Evolutionary conservation across 2,797 vertebrate species (phyloP).

Genomic region (Oreonectes daqikongensis): DNA sequence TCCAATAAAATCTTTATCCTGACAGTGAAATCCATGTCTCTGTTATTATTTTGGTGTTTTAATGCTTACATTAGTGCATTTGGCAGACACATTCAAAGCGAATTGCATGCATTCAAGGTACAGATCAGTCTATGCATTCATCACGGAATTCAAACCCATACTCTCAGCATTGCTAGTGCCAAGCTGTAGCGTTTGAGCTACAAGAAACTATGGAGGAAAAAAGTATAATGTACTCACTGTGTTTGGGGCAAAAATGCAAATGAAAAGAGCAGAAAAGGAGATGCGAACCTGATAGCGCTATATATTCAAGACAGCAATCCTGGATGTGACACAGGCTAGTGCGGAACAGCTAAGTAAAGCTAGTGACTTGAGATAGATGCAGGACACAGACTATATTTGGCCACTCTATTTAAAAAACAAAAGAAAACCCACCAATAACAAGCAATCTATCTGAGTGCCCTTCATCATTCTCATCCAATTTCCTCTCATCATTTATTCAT

Average conservation of each 20-base stretch:
- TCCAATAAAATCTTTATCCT: background rate
- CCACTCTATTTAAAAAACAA: constrained; percentile 4
- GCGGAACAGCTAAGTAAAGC: background rate
- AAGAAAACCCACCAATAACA: constrained; percentile 26
- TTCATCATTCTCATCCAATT: constrained; percentile 66
- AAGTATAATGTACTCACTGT: background rate
- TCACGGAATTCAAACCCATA: background rate
- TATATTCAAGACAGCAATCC: background rate
- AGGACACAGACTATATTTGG: background rate
- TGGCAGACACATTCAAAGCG: background rate
- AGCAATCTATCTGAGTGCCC: constrained; percentile 40
- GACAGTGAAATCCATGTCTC: background rate
- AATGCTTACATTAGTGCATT: background rate
- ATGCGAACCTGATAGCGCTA: background rate
- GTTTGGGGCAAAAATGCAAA: background rate
- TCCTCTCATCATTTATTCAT: constrained; percentile 77
- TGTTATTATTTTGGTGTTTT: background rate
- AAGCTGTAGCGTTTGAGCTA: background rate
- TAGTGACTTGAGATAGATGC: background rate
- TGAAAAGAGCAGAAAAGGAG: background rate
- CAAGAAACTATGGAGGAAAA: no score
- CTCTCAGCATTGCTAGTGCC: background rate
- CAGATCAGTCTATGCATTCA: background rate
- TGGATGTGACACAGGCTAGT: background rate
- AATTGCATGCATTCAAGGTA: background rate